Conservation (phyloP, 2,797 vertebrate species). For the Platyrinchus mystaceus region DNA sequence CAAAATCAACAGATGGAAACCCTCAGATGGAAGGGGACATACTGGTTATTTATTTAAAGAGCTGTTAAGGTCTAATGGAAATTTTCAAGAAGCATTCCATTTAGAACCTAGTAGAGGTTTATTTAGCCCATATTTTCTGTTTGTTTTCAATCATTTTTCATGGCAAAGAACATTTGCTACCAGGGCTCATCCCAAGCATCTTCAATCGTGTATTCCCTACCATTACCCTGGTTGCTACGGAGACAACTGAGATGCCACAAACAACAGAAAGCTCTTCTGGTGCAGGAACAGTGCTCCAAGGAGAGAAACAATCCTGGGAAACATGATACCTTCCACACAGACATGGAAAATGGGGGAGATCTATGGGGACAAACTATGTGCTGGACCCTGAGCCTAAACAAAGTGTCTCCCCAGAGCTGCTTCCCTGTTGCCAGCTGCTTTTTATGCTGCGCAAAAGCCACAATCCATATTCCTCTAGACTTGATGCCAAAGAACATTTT, state of each 20-base stretch:
- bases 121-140: slow-evolving; percentile 44
- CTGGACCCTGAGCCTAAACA: background rate
- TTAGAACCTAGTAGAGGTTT: slow-evolving; percentile 36
- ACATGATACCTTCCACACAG: background rate
- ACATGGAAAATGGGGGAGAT: background rate
- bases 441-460: background rate
- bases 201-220: background rate
- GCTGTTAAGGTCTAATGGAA: slow-evolving; percentile 39
- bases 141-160: slow-evolving; percentile 58
- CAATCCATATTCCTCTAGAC: background rate
- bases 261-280: slow-evolving; percentile 18
- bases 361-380: background rate
- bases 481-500: slow-evolving; percentile 42
- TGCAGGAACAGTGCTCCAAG: background rate
- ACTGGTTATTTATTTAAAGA: slow-evolving; percentile 49
- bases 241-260: slow-evolving; percentile 42
- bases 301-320: background rate
- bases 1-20: slow-evolving; percentile 30
- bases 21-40: slow-evolving; percentile 18
- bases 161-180: slow-evolving; percentile 36
- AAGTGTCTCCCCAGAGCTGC: background rate
- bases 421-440: background rate
- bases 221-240: slow-evolving; percentile 31
- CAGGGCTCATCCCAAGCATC: slow-evolving; percentile 8
- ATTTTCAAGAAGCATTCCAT: slow-evolving; percentile 40